Conservation (phyloP, 2,888 invertebrate genomes). For the Megamerina dolium region DNA sequence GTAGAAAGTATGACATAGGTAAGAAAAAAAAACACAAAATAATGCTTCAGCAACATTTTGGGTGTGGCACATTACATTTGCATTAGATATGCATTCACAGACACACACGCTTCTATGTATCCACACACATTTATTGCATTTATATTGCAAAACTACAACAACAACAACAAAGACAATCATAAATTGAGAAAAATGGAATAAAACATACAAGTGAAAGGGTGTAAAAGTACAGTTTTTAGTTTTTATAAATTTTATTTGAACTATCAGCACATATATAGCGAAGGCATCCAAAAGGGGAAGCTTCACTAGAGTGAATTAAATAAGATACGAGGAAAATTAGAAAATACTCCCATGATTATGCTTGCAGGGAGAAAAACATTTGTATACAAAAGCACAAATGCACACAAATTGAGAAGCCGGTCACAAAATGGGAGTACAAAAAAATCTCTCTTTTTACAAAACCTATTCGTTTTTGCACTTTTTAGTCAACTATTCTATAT, state of each 20-base stretch:
- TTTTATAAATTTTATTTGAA: no score
- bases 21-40: slow-evolving; percentile 21
- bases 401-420: not conserved
- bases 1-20: no score
- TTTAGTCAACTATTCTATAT: no score
- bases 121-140: no score
- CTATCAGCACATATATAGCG: no score
- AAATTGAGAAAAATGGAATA: slow-evolving; percentile 2
- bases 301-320: no score
- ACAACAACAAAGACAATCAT: slow-evolving; percentile 13
- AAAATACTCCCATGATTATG: no score
- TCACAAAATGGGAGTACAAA: not conserved
- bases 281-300: no score
- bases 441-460: not conserved
- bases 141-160: slow-evolving; percentile 21
- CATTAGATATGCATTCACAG: slow-evolving; percentile 10
- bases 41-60: slow-evolving; percentile 29
- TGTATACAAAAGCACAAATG: not conserved
- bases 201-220: slow-evolving; percentile 4
- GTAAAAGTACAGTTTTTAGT: no score
- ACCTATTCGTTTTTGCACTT: not conserved
- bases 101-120: slow-evolving; percentile 14
- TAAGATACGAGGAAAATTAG: no score
- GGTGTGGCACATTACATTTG: slow-evolving; percentile 37
- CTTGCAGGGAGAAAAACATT: no score